These are phyloP conservation scores for Muricea muricata DNA, from an alignment of 92 coral and sea anemone species.

Conservation along the genomic window DNA sequence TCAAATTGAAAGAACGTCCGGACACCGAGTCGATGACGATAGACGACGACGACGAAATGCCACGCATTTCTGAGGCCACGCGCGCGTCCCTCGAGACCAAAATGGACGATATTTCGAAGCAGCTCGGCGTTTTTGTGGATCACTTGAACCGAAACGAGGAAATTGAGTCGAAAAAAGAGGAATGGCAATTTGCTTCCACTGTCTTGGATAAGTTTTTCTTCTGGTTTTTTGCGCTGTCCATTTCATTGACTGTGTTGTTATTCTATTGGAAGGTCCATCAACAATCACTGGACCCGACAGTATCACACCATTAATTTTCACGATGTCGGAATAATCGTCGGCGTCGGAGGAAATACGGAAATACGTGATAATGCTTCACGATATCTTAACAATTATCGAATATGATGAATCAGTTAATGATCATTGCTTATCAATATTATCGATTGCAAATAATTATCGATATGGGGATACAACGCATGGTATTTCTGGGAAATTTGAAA, in stretches of 20 bases:
- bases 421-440: background rate
- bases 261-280: background rate
- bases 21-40: constrained; percentile 45
- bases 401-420: background rate
- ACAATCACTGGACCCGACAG: background rate
- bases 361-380: background rate
- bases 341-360: background rate
- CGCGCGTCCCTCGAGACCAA: constrained; percentile 59
- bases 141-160: constrained; percentile 63
- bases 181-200: constrained; percentile 87
- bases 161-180: constrained; percentile 67
- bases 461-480: background rate
- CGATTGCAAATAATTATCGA: background rate
- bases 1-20: constrained; percentile 53
- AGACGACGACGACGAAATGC: constrained; percentile 25
- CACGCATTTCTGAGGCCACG: constrained; percentile 17
- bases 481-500: background rate
- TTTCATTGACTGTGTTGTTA: background rate
- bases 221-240: background rate
- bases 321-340: background rate
- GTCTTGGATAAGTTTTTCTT: constrained; percentile 57
- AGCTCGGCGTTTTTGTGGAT: constrained; percentile 61
- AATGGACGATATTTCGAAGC: constrained; percentile 69
- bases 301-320: background rate
- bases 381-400: background rate